Evolutionary conservation across 2,797 vertebrate species (phyloP), one percentile per base, ranked within the genome.

Genomic region (Acropternis orthonyx): DNA sequence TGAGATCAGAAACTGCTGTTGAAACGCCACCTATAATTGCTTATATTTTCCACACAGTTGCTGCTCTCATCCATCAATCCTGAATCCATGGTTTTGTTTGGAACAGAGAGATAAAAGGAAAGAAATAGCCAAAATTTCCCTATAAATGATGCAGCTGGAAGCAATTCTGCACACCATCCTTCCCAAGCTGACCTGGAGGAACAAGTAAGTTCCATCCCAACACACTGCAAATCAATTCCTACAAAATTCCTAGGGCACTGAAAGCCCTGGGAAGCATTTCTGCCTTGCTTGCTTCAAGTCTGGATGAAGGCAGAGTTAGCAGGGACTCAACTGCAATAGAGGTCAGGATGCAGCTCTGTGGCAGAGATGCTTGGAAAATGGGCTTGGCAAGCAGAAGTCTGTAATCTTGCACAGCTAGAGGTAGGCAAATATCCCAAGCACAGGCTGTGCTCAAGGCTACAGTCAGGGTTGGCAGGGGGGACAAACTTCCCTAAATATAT

Each of bases 241-340:
- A 83, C 85, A 51, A 71, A 89, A 46, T n/a, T 65, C 63, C 63
- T 0, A 88, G 72, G 54, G 56, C 72, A 93, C 52, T 36, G 80
- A 91, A 85, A 95, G 52, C 72, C 58, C 28, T 39, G 58, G 76
- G 82, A 95, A 91, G 82, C 82, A 67, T 75, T 95, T 95, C 81
- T 89, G 87, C 4, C 2, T 63, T 91, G 44, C 48, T 55, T 67
- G 61, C 91, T 92, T 89, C 32, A n/a, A 68, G 87, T 49, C 69
- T 51, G 56, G 76, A 94, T 75, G 88, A 93, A 93, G 10, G 69
- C 93, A 88, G 71, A 87, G 77, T 82, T 93, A 92, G 90, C 92
- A 94, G 10, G 43, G 52, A 59, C 56, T 92, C 67, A 46, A 86
- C 61, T 87, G 72, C 41, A 80, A 13, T 2, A 92, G 81, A 85